Percentiles rank a stretch among this genome's conserved stretches.
phyloP scores from a whole-genome alignment of 2,113 vertebrate species.

The Notarius lentiginosus region DNA sequence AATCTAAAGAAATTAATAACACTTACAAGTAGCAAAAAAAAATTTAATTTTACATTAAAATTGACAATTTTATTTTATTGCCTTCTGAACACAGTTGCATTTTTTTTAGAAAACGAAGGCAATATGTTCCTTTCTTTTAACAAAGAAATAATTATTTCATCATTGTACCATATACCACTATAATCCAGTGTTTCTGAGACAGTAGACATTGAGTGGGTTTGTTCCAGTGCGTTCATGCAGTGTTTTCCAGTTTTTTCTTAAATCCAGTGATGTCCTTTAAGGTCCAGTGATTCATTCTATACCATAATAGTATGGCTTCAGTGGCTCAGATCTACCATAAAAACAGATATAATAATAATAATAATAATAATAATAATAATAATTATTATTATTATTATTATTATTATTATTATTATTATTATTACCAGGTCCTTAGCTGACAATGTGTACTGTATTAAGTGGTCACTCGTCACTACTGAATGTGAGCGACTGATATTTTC shows the following conservation, averaged over 20 bases:
- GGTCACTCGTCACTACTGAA: neutral
- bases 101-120: conserved; percentile 16
- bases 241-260: conserved; percentile 42
- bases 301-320: conserved; percentile 2
- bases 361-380: neutral
- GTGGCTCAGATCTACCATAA: conserved; percentile 5
- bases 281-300: conserved; percentile 42
- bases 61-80: conserved; percentile 9
- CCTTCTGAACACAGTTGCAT: neutral
- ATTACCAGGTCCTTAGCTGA: neutral
- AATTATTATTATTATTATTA: neutral
- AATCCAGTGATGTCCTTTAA: conserved; percentile 45
- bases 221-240: conserved; percentile 46
- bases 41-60: conserved; percentile 2
- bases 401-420: neutral
- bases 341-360: neutral
- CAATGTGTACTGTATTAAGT: neutral
- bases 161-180: neutral
- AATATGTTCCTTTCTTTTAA: conserved; percentile 12
- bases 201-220: conserved; percentile 36
- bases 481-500: neutral
- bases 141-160: neutral
- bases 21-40: neutral
- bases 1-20: neutral
- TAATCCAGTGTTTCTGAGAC: conserved; percentile 49